Base-by-base conservation (phyloP, 2,797 vertebrate species). In the Urophycis tenuis region DNA sequence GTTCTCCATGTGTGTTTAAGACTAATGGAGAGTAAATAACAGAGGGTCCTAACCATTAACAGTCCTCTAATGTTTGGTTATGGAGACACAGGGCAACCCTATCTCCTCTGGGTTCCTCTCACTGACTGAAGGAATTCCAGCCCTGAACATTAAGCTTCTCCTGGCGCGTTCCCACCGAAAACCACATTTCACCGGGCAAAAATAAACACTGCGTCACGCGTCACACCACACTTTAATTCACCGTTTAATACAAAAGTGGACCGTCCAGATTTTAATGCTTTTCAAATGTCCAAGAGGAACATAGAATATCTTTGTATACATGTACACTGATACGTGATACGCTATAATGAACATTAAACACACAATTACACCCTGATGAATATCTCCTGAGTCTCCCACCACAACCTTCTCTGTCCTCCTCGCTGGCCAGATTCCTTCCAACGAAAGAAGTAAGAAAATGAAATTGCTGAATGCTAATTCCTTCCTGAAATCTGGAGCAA, bases 1-100 rank as follows among this genome's bases (percentile, higher is more conserved):
- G 19, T 81, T 81, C 74, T 1, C 73, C 83, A 39, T 85, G 85
- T 83, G 85, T 86, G 74, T 87, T 89, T 80, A 83, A 91, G 92
- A 92, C 92, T 96, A 95, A 93, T 94, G 93, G 90, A 92, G 90
- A 91, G 93, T 92, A 96, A 96, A 96, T 93, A 96, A 88, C 87
- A 89, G 88, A 89, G 88, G 91, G 90, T 92, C 88, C 94, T 96
- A 96, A 96, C 94, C 93, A 97, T 97, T 98, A 96, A 97, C 96
- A 92, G 86, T 84, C 87, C 83, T 88, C 87, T 86, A 72, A 88
- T 92, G 91, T 93, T 92, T 93, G 91, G 93, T 91, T 88, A 86
- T 84, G 82, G 81, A 84, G 83, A 92, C 91, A 89, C 89, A 88
- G 82, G 86, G 90, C 86, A 92, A 90, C 90, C 89, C 89, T 89